Conservation (phyloP, 2,113 vertebrate genomes). For the Thryonomys swinderianus region DNA sequence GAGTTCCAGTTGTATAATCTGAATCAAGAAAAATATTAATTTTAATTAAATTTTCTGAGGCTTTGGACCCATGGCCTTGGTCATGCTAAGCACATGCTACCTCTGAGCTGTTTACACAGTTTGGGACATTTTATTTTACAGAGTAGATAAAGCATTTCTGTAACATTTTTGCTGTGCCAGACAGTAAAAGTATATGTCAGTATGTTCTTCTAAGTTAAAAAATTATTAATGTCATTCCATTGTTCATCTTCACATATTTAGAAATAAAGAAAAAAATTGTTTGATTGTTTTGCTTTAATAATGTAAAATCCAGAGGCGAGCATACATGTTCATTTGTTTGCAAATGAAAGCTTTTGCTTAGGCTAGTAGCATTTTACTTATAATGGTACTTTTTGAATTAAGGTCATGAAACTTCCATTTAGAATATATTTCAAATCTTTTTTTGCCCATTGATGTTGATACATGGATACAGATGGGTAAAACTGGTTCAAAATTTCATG, state of each 20-base stretch:
- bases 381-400: slow-evolving; percentile 50
- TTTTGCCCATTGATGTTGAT: background rate
- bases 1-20: background rate
- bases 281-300: background rate
- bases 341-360: background rate
- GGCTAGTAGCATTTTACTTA: background rate
- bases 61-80: background rate
- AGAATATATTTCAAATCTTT: slow-evolving; percentile 30
- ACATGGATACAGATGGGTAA: background rate
- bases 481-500: background rate
- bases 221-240: background rate
- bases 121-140: background rate
- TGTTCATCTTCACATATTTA: slow-evolving; percentile 14
- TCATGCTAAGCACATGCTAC: background rate
- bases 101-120: background rate
- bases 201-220: slow-evolving; percentile 42
- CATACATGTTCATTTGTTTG: background rate
- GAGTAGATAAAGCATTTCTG: background rate
- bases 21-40: background rate
- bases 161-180: slow-evolving; percentile 5
- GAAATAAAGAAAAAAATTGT: slow-evolving; percentile 9
- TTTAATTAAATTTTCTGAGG: background rate
- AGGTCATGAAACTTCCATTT: background rate
- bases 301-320: background rate
- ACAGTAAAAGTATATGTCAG: background rate